Evolutionary conservation across 2,797 vertebrate genomes (phyloP).

Genomic region (Oryzias dopingdopingensis): DNA sequence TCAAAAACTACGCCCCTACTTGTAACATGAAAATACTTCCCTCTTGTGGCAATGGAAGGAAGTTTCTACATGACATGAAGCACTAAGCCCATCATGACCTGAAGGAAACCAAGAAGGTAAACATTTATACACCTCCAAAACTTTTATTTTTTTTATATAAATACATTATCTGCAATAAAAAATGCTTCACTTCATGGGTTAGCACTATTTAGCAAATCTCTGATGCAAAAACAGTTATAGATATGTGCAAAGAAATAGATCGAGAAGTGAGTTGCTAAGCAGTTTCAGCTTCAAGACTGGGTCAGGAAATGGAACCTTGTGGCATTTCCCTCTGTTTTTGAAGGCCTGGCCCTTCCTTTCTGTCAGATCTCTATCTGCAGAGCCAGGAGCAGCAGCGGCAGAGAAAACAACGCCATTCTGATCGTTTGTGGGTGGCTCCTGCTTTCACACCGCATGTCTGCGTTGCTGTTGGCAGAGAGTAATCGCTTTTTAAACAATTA

Average conservation of each 20-base stretch:
- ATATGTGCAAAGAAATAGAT: conserved; percentile 5
- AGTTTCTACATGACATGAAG: conserved; percentile 2
- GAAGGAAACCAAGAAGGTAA: conserved; percentile 17
- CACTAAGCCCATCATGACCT: not conserved
- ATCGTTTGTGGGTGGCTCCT: conserved; percentile 46
- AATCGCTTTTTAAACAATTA: conserved; percentile 13
- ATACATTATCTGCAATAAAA: not conserved
- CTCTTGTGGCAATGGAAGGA: conserved; percentile 42
- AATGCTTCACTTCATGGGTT: not conserved
- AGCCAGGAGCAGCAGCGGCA: conserved; percentile 19
- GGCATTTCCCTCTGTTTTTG: conserved; percentile 43
- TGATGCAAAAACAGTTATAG: conserved; percentile 43
- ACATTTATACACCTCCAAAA: not conserved
- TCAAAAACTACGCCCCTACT: not conserved
- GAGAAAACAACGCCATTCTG: conserved; percentile 44
- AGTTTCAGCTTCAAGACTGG: conserved; percentile 12
- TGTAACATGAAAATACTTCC: conserved; percentile 37
- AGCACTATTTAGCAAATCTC: conserved; percentile 23
- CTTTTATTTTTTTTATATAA: conserved; percentile 3
- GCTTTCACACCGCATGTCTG: conserved; percentile 17
- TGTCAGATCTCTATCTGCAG: conserved; percentile 45
- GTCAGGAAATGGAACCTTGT: conserved; percentile 42
- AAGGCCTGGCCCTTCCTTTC: conserved; percentile 57
- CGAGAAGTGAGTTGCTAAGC: conserved; percentile 19
- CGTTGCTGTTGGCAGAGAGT: conserved; percentile 47